Evolutionary conservation across 2,888 invertebrate species (phyloP), one percentile per base, ranked within the genome.

Genomic region (Hirtodrosophila trivittata): DNA sequence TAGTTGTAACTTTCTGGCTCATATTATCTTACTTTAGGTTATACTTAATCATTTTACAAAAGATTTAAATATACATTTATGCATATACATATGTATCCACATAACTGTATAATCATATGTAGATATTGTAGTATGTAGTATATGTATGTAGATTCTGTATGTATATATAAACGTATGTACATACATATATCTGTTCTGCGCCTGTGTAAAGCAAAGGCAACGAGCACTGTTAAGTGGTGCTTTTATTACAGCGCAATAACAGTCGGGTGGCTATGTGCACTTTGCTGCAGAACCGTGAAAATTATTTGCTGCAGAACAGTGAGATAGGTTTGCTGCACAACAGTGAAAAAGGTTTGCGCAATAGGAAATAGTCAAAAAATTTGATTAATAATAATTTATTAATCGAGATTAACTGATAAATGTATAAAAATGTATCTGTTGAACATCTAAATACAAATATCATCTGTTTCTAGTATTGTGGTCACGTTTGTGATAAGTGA

Each of bases 181-280:
- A 38, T 45, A n/a, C 49, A 21, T 25, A 14, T 32, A 32, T 12
- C 4, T 35, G 45, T 7, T 35, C 16, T 46, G 35, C 56, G 8
- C 5, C 39, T 47, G 10, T 49, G 32, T 37, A 9, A 54, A 9
- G n/a, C n/a, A n/a, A n/a, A n/a, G n/a, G n/a, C n/a, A n/a, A 39
- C 39, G 54, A 35, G 47, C 52, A 35, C 50, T 63, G 63, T 73
- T 50, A 55, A 58, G 7, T 39, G 42, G 50, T 37, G 39, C 33
- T 14, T 28, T 13, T 28, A 66, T 67, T 35, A 70, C 70, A 57
- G 70, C 50, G 52, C 54, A 63, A 21, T 54, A 50, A 51, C 56
- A 14, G 41, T 21, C 43, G 52, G 38, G 7, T 51, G 7, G 1
- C 39, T 63, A 63, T 7, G 8, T 59, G 41, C 30, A 60, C 12